phyloP scores from a whole-genome alignment of 2,888 invertebrate species.

The Cryptocephalus primarius region DNA sequence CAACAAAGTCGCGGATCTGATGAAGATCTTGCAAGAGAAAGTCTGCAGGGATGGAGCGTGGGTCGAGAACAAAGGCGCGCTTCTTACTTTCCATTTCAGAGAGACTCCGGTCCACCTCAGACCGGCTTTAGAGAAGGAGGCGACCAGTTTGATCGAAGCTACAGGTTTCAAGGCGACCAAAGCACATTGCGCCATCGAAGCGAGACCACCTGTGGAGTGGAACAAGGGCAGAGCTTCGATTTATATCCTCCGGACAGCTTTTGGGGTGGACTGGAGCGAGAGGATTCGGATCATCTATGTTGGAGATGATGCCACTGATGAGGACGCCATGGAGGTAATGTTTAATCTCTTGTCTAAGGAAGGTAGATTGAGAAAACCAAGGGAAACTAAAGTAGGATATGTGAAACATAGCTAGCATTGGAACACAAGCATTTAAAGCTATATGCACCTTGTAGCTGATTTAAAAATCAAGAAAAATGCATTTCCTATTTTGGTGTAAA shows the following conservation, averaged over 20 bases:
- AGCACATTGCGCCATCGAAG: conserved; percentile 82
- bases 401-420: no score
- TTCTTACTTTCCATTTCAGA: conserved; percentile 79
- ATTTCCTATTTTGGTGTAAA: no score
- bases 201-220: conserved; percentile 84
- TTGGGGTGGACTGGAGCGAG: conserved; percentile 87
- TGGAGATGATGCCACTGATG: conserved; percentile 81
- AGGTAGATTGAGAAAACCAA: no score
- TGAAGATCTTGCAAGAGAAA: conserved; percentile 72
- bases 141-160: conserved; percentile 58
- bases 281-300: conserved; percentile 81
- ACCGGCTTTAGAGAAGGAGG: conserved; percentile 56
- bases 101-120: conserved; percentile 66
- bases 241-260: conserved; percentile 80
- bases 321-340: conserved; percentile 79
- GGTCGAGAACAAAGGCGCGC: conserved; percentile 84
- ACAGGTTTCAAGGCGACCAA: conserved; percentile 69
- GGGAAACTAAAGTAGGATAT: no score
- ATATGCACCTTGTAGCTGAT: no score
- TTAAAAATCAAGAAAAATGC: no score
- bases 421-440: no score
- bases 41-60: conserved; percentile 80
- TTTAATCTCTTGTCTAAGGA: conserved; percentile 8
- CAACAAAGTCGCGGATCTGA: conserved; percentile 63
- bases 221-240: conserved; percentile 85